Evolutionary conservation across 1,140 invertebrate genomes (phyloP).

Genomic region (Drosophila littoralis): DNA sequence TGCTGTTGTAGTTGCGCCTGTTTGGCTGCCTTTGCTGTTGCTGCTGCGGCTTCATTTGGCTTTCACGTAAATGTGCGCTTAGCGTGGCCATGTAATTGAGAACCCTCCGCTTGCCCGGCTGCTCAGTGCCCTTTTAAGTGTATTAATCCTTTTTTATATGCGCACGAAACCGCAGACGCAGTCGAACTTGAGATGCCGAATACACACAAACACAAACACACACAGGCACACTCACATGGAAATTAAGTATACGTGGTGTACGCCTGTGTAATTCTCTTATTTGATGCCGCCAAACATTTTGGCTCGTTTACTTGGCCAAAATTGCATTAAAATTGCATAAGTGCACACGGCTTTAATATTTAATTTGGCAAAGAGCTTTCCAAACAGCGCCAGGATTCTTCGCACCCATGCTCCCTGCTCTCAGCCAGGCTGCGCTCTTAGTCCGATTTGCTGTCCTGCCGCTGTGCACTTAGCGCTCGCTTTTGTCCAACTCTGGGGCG

Average conservation of each 20-base stretch:
- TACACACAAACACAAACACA: constrained; percentile 21
- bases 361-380: constrained; percentile 83
- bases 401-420: constrained; percentile 16
- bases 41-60: constrained; percentile 71
- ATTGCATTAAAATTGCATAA: constrained; percentile 84
- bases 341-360: constrained; percentile 83
- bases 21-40: constrained; percentile 20
- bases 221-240: constrained; percentile 21
- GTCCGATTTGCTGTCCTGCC: constrained; percentile 43
- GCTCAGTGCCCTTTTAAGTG: constrained; percentile 59
- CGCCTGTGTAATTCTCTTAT: constrained; percentile 44
- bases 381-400: constrained; percentile 49
- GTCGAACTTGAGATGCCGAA: constrained; percentile 25
- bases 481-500: constrained; percentile 53
- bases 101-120: constrained; percentile 2
- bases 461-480: constrained; percentile 60
- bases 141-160: constrained; percentile 82
- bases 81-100: constrained; percentile 59
- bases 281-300: constrained; percentile 42
- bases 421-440: constrained; percentile 6
- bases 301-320: constrained; percentile 73
- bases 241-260: constrained; percentile 64
- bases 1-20: constrained; percentile 45
- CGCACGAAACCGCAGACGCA: constrained; percentile 28
- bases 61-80: constrained; percentile 78